phyloP scores from a whole-genome alignment of 2,888 invertebrate genomes.

The Mesorhabditis belari region DNA sequence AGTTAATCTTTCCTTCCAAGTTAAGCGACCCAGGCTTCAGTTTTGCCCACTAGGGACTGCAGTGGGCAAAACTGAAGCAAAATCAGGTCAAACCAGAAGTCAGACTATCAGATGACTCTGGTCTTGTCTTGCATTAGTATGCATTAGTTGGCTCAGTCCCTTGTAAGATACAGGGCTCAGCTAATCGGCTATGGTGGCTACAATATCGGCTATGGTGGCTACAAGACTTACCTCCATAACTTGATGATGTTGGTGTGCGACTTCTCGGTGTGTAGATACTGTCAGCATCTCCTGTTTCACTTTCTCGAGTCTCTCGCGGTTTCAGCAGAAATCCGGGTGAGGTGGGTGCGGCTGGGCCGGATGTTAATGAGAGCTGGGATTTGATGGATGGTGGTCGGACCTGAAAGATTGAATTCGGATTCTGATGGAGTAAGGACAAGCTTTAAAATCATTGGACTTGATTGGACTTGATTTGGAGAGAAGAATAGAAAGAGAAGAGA shows the following conservation, averaged over 20 bases:
- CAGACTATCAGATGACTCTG: neutral
- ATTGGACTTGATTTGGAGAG: too few relatives aligned
- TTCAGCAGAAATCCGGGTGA: slow-evolving; percentile 47
- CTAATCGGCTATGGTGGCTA: too few relatives aligned
- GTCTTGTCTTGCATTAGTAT: neutral
- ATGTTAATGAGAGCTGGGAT: slow-evolving; percentile 48
- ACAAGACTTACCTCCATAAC: slow-evolving; percentile 40
- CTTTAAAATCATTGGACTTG: too few relatives aligned
- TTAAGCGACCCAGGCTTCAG: too few relatives aligned
- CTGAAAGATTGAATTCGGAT: too few relatives aligned
- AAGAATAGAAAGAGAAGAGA: too few relatives aligned
- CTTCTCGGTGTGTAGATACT: slow-evolving; percentile 42
- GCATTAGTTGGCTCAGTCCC: neutral
- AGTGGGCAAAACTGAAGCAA: neutral
- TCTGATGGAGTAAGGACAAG: too few relatives aligned
- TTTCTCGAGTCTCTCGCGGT: slow-evolving; percentile 43
- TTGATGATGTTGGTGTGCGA: slow-evolving; percentile 34
- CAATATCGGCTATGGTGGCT: too few relatives aligned
- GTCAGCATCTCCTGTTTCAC: slow-evolving; percentile 48
- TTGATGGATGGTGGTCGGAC: slow-evolving; percentile 51
- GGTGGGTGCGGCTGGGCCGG: slow-evolving; percentile 49
- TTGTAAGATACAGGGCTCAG: neutral
- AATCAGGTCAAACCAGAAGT: neutral
- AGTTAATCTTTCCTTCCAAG: too few relatives aligned
- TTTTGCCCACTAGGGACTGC: too few relatives aligned